Conservation (phyloP, 2,113 vertebrate species). For the Sylvilagus bachmani region DNA sequence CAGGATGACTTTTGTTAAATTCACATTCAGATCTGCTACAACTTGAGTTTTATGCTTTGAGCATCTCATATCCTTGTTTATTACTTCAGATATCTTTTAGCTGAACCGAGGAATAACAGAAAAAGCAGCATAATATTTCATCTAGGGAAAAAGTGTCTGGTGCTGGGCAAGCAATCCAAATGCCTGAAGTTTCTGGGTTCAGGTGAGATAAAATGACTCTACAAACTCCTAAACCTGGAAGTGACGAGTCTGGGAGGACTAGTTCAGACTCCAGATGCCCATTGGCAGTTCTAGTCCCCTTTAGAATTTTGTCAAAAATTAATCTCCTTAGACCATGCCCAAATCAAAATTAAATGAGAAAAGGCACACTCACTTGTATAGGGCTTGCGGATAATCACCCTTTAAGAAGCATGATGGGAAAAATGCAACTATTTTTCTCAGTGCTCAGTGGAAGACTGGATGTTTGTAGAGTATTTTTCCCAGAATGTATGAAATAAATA, state of each 20-base stretch:
- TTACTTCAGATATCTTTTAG: constrained; percentile 1
- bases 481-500: neutral
- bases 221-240: neutral
- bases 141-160: neutral
- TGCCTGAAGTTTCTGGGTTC: neutral
- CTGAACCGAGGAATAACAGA: neutral
- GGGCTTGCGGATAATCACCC: neutral
- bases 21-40: neutral
- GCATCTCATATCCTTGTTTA: neutral
- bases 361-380: neutral
- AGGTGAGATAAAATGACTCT: neutral
- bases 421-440: neutral
- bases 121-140: neutral
- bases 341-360: neutral
- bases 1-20: neutral
- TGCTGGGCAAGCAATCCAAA: neutral
- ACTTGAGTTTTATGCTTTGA: neutral
- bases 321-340: neutral
- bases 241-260: neutral
- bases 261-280: neutral
- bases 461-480: neutral
- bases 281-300: neutral
- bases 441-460: neutral
- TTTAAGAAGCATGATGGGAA: neutral
- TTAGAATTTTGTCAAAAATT: neutral